A percentile compares a stretch with the other conserved stretches of the same genome.
These are phyloP conservation scores for Urocynchramus pylzowi DNA, from an alignment of 2,113 vertebrate genomes.

Conservation along the genomic window DNA sequence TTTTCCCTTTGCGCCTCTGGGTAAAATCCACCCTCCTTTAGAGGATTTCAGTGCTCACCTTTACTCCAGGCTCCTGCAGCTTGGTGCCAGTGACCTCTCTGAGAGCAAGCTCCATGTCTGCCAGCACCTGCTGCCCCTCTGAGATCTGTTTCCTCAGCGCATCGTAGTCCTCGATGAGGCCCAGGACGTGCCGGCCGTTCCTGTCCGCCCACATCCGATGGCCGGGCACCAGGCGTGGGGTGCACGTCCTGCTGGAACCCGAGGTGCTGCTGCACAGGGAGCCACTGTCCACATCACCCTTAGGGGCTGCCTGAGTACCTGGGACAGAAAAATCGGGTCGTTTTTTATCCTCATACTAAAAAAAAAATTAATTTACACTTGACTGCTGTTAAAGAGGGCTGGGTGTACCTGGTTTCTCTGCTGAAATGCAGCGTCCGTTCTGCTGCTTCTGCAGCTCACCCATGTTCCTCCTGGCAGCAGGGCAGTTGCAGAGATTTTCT, in stretches of 20 bases:
- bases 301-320: not conserved
- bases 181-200: constrained; percentile 81
- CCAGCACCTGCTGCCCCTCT: constrained; percentile 77
- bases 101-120: constrained; percentile 73
- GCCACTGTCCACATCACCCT: constrained; percentile 28
- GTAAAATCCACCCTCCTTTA: not conserved
- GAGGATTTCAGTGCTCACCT: constrained; percentile 28
- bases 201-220: constrained; percentile 81
- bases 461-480: constrained; percentile 5
- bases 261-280: constrained; percentile 73
- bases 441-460: constrained; percentile 49
- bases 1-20: not conserved
- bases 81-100: constrained; percentile 41
- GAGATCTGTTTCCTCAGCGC: constrained; percentile 84
- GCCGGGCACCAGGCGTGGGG: constrained; percentile 75
- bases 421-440: not conserved
- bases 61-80: constrained; percentile 23
- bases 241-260: constrained; percentile 13
- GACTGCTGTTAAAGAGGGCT: not conserved
- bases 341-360: not conserved
- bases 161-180: constrained; percentile 85
- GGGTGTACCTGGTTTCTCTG: constrained; percentile 38
- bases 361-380: not conserved
- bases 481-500: constrained; percentile 70
- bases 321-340: not conserved